Percentiles rank a stretch among this genome's conserved stretches.
phyloP scores from a whole-genome alignment of 2,113 vertebrate genomes.

The Lanius collurio region DNA sequence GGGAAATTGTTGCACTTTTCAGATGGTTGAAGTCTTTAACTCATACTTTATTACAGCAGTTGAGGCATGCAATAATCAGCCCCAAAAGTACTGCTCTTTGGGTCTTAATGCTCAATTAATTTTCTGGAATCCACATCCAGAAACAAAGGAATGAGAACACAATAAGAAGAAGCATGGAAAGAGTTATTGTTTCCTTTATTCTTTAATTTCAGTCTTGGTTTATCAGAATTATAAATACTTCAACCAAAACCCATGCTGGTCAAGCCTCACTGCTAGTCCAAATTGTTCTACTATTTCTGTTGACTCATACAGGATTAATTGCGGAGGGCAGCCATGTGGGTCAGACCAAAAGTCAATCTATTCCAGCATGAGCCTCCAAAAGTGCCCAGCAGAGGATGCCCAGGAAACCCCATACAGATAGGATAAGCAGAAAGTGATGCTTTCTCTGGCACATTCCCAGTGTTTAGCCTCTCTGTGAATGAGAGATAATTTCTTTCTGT shows the following conservation, averaged over 20 bases:
- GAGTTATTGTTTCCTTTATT: conserved; percentile 43
- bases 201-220: conserved; percentile 37
- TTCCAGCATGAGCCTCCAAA: neutral
- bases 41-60: conserved; percentile 66
- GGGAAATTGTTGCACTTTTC: conserved; percentile 61
- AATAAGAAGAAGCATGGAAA: conserved; percentile 58
- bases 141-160: conserved; percentile 63
- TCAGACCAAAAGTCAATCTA: neutral
- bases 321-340: neutral
- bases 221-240: conserved; percentile 54
- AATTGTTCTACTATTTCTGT: conserved; percentile 16
- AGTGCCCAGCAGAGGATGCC: neutral
- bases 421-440: neutral
- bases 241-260: neutral
- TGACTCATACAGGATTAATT: conserved; percentile 22
- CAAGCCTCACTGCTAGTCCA: neutral
- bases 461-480: neutral
- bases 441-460: neutral
- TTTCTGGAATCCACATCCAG: conserved; percentile 64
- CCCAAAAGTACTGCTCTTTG: conserved; percentile 47
- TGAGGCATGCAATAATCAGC: conserved; percentile 64
- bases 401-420: accelerated
- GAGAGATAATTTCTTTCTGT: neutral
- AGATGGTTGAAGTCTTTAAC: conserved; percentile 68
- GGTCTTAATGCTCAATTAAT: conserved; percentile 69